Conservation (phyloP, 2,113 vertebrate genomes). For the Oreochromis tanganicae region DNA sequence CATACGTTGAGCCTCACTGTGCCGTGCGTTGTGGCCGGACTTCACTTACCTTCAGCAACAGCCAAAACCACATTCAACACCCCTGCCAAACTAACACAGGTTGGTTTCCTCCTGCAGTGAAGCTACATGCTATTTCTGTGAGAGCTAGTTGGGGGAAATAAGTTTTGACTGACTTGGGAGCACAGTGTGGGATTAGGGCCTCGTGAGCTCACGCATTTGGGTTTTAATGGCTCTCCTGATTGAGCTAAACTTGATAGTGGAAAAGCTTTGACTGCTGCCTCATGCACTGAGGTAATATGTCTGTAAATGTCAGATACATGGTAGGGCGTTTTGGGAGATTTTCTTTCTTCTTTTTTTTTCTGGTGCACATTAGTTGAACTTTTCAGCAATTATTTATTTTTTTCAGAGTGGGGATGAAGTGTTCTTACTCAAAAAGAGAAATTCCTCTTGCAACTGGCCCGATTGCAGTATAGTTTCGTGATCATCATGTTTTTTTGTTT, state of each 20-base stretch:
- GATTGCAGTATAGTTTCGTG: background rate
- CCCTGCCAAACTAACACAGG: conserved; percentile 46
- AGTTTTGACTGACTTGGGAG: conserved; percentile 38
- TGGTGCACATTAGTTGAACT: background rate
- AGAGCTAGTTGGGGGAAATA: conserved; percentile 42
- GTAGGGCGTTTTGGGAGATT: background rate
- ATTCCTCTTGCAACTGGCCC: background rate
- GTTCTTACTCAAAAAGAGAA: background rate
- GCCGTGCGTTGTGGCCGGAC: conserved; percentile 16
- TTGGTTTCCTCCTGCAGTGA: conserved; percentile 36
- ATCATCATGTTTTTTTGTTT: background rate
- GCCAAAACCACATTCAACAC: conserved; percentile 59
- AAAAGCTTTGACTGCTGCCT: conserved; percentile 16
- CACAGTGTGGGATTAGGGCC: conserved; percentile 33
- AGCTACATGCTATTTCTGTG: conserved; percentile 30
- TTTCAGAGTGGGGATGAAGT: too few species aligned
- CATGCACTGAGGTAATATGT: conserved; percentile 9
- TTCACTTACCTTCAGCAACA: conserved; percentile 32
- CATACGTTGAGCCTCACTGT: background rate
- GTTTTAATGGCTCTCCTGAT: conserved; percentile 51
- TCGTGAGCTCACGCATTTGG: conserved; percentile 26
- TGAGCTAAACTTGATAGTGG: conserved; percentile 44
- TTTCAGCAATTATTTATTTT: background rate
- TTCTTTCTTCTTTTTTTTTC: background rate
- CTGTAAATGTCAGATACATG: background rate